Base-by-base conservation (phyloP, 1,140 invertebrate species). In the Lysiphlebus fabarum region DNA sequence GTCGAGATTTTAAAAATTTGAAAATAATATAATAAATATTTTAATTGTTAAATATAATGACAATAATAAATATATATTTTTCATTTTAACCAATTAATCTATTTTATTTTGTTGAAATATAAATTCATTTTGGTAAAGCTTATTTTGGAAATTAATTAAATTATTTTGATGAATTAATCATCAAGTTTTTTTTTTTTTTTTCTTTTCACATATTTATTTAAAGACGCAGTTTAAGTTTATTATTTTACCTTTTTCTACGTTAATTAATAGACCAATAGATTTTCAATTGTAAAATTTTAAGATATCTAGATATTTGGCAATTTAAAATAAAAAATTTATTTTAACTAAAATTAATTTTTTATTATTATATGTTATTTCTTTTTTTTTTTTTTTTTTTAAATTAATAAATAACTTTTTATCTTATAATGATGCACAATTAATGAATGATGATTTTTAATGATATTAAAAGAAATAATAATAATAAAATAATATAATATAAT, bases 91-190 rank as follows among this genome's bases (percentile, higher is more conserved):
- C 43, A 36, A 54, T 48, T 26, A 6, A 34, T 49, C 26, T 34
- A 34, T 49, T 49, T 17, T 49, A 33, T 33, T 33, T 49, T 49
- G 7, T 47, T 12, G 12, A 10, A 17, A 47, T 26, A 42, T 17
- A 14, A 49, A 49, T 49, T 57, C 48, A 36, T 40, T 57, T 59
- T 59, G 57, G 50, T 59, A 37, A 59, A 59, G 57, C 57, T 58
- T 51, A 53, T 40, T 42, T 59, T 26, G 41, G 33, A 59, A 49
- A 45, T 59, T 40, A 41, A 38, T 53, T 53, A 17, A 26, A 36
- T 53, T 53, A 26, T 26, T 26, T 51, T 37, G 36, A 14, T 38
- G 56, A 38, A 9, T 38, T 11, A 40, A 40, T 45, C 43, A 45
- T 41, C 11, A 14, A 47, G 7, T 40, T 49, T 34, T 57, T 41